phyloP scores from a whole-genome alignment of 2,797 vertebrate genomes.

The Aphelocoma californica region DNA sequence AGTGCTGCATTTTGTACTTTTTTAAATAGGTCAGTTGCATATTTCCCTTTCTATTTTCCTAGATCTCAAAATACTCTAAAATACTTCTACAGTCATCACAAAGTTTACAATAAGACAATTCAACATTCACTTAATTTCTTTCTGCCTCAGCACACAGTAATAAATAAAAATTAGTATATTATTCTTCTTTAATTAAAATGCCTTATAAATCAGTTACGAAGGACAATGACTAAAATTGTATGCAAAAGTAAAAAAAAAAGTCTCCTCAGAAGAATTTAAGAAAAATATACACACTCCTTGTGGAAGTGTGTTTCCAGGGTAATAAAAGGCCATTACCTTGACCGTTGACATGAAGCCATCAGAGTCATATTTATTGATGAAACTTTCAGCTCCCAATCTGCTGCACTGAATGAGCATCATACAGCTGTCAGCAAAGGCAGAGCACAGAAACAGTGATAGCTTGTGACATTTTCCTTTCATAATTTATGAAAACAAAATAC shows the following conservation, averaged over 20 bases:
- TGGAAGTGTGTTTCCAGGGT: constrained; percentile 78
- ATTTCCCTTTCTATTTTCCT: neutral
- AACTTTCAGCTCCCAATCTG: constrained; percentile 99
- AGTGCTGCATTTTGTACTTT: neutral
- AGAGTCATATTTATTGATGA: constrained; percentile 99
- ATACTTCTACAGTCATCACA: neutral
- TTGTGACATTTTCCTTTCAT: constrained; percentile 97
- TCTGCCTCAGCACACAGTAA: neutral
- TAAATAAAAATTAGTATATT: neutral
- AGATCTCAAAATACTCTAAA: neutral
- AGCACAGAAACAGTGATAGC: constrained; percentile 88
- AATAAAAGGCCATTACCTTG: constrained; percentile 98
- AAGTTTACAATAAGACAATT: neutral
- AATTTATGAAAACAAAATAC: constrained; percentile 96
- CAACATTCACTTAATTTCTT: neutral
- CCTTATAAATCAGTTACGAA: neutral
- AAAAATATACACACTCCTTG: neutral
- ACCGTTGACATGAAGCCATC: constrained; percentile 96
- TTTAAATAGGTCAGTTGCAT: neutral
- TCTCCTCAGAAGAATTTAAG: constrained; percentile 40
- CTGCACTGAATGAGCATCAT: constrained; percentile 98
- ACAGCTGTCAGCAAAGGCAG: constrained; percentile 97
- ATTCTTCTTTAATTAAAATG: neutral
- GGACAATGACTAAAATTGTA: neutral
- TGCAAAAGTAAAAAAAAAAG: constrained; percentile 17